phyloP scores from a whole-genome alignment of 2,797 vertebrate genomes.

The Lagorchestes hirsutus region DNA sequence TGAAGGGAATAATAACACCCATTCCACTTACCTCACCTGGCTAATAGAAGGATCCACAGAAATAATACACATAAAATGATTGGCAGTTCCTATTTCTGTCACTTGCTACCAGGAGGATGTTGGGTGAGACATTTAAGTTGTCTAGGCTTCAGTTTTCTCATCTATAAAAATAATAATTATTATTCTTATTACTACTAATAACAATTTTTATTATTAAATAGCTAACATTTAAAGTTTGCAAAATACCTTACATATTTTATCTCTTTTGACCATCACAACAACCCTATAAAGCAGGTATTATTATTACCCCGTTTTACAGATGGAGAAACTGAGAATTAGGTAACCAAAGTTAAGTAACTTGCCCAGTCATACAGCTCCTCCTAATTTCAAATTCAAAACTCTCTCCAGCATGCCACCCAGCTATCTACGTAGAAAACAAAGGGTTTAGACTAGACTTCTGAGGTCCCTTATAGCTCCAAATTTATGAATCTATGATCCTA shows the following conservation, averaged over 20 bases:
- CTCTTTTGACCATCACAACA: not conserved
- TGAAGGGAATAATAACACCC: too few species aligned
- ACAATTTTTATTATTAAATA: too few species aligned
- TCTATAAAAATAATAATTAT: too few species aligned
- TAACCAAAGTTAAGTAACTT: not conserved
- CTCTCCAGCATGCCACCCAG: not conserved
- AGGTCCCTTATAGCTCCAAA: not conserved
- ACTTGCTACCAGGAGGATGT: too few species aligned
- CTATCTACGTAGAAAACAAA: not conserved
- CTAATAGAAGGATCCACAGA: too few species aligned
- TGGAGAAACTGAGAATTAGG: not conserved
- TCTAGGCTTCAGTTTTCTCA: too few species aligned
- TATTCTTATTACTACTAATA: too few species aligned
- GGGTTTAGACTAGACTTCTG: not conserved
- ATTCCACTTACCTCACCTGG: too few species aligned
- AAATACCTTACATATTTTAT: not conserved
- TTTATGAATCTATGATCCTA: not conserved
- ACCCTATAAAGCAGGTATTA: not conserved
- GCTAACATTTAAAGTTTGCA: not conserved
- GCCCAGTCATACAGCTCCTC: not conserved
- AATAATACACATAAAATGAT: too few species aligned
- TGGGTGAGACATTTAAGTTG: too few species aligned
- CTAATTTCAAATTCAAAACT: not conserved
- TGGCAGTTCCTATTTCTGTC: too few species aligned
- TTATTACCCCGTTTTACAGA: not conserved